A percentile compares a stretch with the other conserved stretches of the same genome.
Conservation (phyloP, 2,797 vertebrate genomes). For the Neosilurus hyrtlii region DNA sequence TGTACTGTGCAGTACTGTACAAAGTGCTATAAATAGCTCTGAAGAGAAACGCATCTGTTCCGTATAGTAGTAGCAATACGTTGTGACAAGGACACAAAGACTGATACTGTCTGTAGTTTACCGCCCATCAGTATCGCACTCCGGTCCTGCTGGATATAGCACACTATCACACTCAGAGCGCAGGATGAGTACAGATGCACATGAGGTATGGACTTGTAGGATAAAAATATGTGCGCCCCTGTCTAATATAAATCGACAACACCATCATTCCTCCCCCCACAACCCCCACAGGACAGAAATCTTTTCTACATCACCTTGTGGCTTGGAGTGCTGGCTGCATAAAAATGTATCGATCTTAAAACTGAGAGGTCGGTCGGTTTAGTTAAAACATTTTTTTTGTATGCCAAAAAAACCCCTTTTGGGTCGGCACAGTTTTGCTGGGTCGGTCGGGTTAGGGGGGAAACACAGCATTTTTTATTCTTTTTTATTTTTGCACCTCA, state of each 20-base stretch:
- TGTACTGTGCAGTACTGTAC: neutral
- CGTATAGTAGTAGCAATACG: constrained; percentile 10
- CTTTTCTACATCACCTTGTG: neutral
- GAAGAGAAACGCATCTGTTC: constrained; percentile 25
- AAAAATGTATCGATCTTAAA: no score
- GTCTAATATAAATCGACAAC: neutral
- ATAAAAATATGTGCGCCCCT: neutral
- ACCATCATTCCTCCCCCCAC: no score
- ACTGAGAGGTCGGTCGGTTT: no score
- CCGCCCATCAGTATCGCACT: neutral
- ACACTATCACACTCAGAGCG: neutral
- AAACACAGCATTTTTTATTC: no score
- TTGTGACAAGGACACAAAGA: constrained; percentile 2
- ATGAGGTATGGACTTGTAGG: neutral
- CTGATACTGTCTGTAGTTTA: neutral
- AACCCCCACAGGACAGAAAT: neutral
- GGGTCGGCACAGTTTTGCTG: no score
- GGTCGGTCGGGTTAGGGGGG: no score
- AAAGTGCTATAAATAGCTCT: constrained; percentile 24
- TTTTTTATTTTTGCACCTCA: no score
- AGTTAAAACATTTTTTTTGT: no score
- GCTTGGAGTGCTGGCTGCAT: neutral
- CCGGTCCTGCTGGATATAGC: neutral
- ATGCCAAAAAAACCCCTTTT: no score
- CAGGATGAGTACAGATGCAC: neutral